Evolutionary conservation across 2,113 vertebrate genomes (phyloP), one percentile per base, ranked within the genome.

Genomic region (Barnardius zonarius): DNA sequence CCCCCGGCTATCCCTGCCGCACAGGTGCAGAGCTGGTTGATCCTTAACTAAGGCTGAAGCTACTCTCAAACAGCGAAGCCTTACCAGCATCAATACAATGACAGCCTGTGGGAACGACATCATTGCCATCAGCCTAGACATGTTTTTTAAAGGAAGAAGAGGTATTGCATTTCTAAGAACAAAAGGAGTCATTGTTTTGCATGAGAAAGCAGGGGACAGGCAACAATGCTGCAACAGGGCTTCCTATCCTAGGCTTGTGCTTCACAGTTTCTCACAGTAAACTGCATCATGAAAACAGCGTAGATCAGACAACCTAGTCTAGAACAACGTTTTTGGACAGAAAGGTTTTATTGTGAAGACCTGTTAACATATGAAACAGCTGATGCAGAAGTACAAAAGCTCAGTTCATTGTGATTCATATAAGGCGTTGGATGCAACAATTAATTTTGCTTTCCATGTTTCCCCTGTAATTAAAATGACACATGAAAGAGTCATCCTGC

Each of bases 401-500:
- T 82, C 24, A 17, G 39, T 69, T 41, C 6, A 6, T 4, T 17
- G n/a, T 80, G 63, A 92, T 59, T 83, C 79, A 70, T n/a, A 33
- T 15, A 66, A 73, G 76, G n/a, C 19, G 68, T 0, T 9, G 11
- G 24, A 80, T 62, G 24, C 25, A 80, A 86, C 9, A 86, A 70
- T 30, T n/a, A 48, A 25, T 66, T 93, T 90, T 77, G 33, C 48
- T 88, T 62, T 69, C 41, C 8, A 7, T 24, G 18, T 64, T 86
- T 72, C 43, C 55, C 55, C 63, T 86, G 61, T 75, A 92, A 94
- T 90, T 92, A 96, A 94, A 91, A 70, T 70, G 67, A 95, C 28
- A 77, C 44, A 41, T 7, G 9, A 81, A 86, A 0, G 0, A 90
- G 49, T 92, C 31, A 88, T 74, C 64, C 72, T 46, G 37, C n/a